Evolutionary conservation across 2,113 vertebrate genomes (phyloP), one percentile per base, ranked within the genome.

Genomic region (Hydropotes inermis): DNA sequence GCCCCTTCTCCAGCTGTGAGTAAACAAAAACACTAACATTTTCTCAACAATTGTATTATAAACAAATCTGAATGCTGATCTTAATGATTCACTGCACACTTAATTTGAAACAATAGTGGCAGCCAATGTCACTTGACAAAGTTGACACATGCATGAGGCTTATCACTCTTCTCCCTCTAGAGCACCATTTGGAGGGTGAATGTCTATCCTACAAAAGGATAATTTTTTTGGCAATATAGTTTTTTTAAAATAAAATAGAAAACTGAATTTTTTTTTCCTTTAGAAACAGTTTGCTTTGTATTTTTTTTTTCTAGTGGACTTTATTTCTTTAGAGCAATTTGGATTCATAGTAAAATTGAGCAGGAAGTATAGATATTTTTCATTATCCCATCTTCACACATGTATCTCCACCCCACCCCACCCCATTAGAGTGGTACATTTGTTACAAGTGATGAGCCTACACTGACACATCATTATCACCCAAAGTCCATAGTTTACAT

Each of bases 31-130:
- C 43, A 90, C 13, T 85, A 85, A 89, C 39, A 85, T 61, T 95
- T 97, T 96, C 92, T 91, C 47, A 89, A 83, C 25, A 86, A 57
- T 47, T 83, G 58, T 90, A 70, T 95, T 70, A 61, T 57, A 89
- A 83, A 39, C 79, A 92, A 83, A 25, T 78, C 21, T 91, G 60
- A 79, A 19, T 54, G 47, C 21, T 82, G 30, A 87, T 23, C 36
- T 95, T 88, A 92, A 74, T 94, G n/a, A 96, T 85, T 93, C 58
- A 93, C 60, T 86, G 30, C 8, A 33, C 50, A 95, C 7, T 54
- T 57, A 84, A 83, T 10, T 55, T 43, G 60, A 90, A 85, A 52
- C 9, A n/a, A 50, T 23, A 50, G 54, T 57, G 17, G 39, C 7
- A 91, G 45, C 54, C 54, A 36, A 36, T 4, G 57, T 82, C 64